Evolutionary conservation across 2,888 invertebrate genomes (phyloP).

Genomic region (Ptilodon capucinus): DNA sequence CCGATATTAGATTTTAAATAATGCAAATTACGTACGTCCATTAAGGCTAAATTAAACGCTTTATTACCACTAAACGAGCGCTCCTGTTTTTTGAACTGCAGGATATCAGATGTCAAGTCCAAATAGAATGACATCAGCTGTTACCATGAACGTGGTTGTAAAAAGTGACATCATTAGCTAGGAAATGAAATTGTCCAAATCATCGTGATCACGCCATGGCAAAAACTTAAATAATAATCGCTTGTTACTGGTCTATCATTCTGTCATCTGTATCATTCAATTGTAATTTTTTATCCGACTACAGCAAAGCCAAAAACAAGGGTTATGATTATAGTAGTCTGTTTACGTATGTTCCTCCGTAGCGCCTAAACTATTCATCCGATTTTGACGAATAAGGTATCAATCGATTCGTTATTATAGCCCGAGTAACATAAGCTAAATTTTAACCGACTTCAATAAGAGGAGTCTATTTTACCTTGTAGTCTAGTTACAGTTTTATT

Average conservation of each 20-base stretch:
- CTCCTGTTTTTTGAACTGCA: constrained; percentile 43
- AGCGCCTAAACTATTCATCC: too few relatives aligned
- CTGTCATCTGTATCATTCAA: background rate
- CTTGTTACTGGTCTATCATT: background rate
- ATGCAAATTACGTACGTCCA: constrained; percentile 33
- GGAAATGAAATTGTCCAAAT: constrained; percentile 48
- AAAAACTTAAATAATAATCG: background rate
- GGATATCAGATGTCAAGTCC: constrained; percentile 53
- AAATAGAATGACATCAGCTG: constrained; percentile 64
- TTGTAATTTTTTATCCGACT: too few relatives aligned
- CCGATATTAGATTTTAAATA: constrained; percentile 31
- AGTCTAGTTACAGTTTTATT: too few relatives aligned
- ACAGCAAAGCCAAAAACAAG: too few relatives aligned
- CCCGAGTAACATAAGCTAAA: too few relatives aligned
- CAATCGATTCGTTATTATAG: too few relatives aligned
- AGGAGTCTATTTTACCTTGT: too few relatives aligned
- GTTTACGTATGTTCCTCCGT: too few relatives aligned
- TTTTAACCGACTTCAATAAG: too few relatives aligned
- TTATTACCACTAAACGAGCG: constrained; percentile 47
- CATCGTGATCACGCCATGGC: constrained; percentile 23
- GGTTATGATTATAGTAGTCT: too few relatives aligned
- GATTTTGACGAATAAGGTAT: too few relatives aligned
- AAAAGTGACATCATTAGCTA: constrained; percentile 63
- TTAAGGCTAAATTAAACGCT: constrained; percentile 37
- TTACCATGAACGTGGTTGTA: constrained; percentile 36